Percentiles rank a stretch among this genome's conserved stretches.
These are phyloP conservation scores for Ichneumoninae sp. DNA, from an alignment of 2,888 invertebrate genomes.

Conservation along the genomic window DNA sequence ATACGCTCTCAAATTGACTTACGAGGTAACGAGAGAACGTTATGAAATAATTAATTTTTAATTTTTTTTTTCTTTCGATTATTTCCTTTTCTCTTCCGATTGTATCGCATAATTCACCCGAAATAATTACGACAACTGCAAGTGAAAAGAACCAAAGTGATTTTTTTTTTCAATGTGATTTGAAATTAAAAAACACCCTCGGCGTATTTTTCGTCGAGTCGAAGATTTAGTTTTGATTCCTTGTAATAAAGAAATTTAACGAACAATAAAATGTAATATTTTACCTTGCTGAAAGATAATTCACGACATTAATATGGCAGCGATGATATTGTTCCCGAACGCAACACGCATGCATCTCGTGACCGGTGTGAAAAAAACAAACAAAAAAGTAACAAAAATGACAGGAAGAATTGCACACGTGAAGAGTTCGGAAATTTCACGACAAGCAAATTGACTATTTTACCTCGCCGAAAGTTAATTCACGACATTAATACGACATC, in stretches of 20 bases:
- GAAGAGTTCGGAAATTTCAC: too few relatives aligned
- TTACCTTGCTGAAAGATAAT: background rate
- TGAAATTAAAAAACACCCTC: background rate
- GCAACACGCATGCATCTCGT: background rate
- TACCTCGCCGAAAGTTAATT: background rate
- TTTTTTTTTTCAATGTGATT: background rate
- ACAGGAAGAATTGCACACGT: too few relatives aligned
- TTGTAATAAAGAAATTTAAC: background rate
- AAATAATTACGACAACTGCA: background rate
- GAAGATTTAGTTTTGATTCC: background rate
- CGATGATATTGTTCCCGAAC: background rate
- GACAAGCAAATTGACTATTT: background rate
- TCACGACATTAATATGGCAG: background rate
- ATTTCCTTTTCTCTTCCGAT: background rate
- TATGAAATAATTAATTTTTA: conserved; percentile 73
- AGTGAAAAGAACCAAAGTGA: background rate
- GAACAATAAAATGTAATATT: background rate
- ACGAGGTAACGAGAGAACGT: conserved; percentile 72
- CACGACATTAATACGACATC: background rate
- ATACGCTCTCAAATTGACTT: conserved; percentile 76
- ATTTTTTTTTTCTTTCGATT: conserved; percentile 5
- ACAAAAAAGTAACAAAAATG: background rate
- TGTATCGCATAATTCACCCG: background rate
- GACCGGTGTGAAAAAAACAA: background rate
- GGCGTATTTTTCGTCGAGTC: background rate